Conservation (phyloP, 2,888 invertebrate species). For the Pyrrhosoma nymphula region DNA sequence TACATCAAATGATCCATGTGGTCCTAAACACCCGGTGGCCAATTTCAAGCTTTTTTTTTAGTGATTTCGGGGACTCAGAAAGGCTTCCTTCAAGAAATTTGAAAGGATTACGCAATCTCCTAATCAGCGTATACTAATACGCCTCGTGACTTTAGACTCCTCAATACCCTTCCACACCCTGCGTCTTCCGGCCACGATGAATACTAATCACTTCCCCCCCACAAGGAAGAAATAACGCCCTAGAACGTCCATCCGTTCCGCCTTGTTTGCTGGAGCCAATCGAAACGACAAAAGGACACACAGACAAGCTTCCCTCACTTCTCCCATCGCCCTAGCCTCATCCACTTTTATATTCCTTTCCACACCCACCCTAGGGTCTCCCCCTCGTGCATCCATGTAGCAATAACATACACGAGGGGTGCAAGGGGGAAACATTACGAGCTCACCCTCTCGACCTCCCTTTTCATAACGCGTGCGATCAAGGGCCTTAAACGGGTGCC, state of each 20-base stretch:
- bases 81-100: too few species aligned
- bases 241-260: background rate
- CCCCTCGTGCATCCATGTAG: background rate
- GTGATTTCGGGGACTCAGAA: too few species aligned
- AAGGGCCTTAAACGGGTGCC: conserved; percentile 38
- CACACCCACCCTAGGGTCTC: background rate
- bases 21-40: too few species aligned
- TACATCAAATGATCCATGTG: too few species aligned
- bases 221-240: background rate
- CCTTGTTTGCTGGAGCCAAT: background rate
- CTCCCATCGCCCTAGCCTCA: background rate
- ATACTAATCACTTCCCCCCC: background rate
- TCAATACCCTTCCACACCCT: background rate
- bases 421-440: background rate
- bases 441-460: background rate
- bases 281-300: background rate
- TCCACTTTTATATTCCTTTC: background rate
- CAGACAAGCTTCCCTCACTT: background rate
- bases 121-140: too few species aligned
- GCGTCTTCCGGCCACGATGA: background rate
- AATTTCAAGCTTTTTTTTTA: too few species aligned
- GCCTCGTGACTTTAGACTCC: too few species aligned
- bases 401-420: background rate
- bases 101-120: too few species aligned
- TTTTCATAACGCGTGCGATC: conserved; percentile 21